A percentile compares a stretch with the other conserved stretches of the same genome.
Conservation (phyloP, 2,797 vertebrate species). For the Oryzias sinensis region DNA sequence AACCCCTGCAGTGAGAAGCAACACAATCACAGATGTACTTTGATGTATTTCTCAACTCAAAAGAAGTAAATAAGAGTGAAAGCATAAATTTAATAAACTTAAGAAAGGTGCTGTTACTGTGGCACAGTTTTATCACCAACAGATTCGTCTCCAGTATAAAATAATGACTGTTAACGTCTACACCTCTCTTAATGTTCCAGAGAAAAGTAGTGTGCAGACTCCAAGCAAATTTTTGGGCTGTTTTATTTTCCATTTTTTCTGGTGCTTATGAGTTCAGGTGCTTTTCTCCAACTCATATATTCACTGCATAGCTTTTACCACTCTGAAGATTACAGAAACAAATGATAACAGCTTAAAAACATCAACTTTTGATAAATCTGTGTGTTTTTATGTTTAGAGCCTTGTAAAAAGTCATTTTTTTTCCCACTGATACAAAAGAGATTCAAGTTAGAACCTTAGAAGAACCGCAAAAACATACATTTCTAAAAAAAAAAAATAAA, state of each 20-base stretch:
- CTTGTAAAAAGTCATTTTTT: no score
- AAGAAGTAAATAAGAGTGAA: neutral
- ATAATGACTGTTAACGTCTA: neutral
- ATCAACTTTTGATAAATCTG: no score
- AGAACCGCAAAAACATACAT: no score
- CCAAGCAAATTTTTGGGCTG: no score
- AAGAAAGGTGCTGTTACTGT: neutral
- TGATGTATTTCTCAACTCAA: slow-evolving; percentile 7
- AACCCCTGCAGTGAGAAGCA: neutral
- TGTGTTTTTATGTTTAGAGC: no score
- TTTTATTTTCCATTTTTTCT: no score
- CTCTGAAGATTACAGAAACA: no score
- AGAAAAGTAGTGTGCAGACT: no score
- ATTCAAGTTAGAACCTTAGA: no score
- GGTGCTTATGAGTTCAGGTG: neutral
- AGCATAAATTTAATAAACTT: neutral
- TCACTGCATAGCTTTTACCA: neutral
- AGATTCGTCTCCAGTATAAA: neutral
- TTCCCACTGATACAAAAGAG: no score
- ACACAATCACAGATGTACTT: slow-evolving; percentile 1
- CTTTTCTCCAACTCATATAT: neutral
- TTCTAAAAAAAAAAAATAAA: no score
- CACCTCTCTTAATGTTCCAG: neutral
- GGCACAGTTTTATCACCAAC: slow-evolving; percentile 1
- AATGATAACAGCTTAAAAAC: no score